Evolutionary conservation across 2,888 invertebrate species (phyloP).

Genomic region (Drosophila monieri): DNA sequence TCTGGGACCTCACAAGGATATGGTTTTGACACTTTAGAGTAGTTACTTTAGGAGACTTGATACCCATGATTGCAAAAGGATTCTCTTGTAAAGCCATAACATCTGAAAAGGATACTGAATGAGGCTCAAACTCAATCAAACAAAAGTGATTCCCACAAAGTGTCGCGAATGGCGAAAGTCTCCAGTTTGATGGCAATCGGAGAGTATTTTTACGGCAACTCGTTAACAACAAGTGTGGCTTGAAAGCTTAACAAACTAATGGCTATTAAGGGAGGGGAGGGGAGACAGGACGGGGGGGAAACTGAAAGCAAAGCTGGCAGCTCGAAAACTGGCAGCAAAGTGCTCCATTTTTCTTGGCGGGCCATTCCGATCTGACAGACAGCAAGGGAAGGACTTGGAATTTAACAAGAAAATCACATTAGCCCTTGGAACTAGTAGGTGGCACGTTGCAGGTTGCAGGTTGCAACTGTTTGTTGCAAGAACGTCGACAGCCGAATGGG

Average conservation of each 20-base stretch:
- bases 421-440: conserved; percentile 3
- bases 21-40: no score
- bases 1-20: no score
- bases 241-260: conserved; percentile 25
- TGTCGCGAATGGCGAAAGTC: neutral
- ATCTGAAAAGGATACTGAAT: neutral
- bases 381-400: conserved; percentile 7
- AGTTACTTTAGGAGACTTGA: no score
- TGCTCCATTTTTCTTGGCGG: conserved; percentile 23
- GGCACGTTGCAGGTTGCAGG: neutral
- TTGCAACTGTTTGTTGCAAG: no score
- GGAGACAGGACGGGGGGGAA: neutral
- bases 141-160: neutral
- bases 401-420: conserved; percentile 50
- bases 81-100: neutral
- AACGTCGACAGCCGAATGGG: conserved; percentile 40
- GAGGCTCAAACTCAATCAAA: neutral
- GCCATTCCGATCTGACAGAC: neutral
- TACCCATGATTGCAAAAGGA: neutral
- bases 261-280: conserved; percentile 6
- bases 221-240: neutral
- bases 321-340: conserved; percentile 32
- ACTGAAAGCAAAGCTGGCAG: conserved; percentile 7
- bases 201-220: conserved; percentile 9
- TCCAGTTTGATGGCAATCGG: conserved; percentile 1